Evolutionary conservation across 2,797 vertebrate genomes (phyloP).

Genomic region (Pseudopleuronectes americanus): DNA sequence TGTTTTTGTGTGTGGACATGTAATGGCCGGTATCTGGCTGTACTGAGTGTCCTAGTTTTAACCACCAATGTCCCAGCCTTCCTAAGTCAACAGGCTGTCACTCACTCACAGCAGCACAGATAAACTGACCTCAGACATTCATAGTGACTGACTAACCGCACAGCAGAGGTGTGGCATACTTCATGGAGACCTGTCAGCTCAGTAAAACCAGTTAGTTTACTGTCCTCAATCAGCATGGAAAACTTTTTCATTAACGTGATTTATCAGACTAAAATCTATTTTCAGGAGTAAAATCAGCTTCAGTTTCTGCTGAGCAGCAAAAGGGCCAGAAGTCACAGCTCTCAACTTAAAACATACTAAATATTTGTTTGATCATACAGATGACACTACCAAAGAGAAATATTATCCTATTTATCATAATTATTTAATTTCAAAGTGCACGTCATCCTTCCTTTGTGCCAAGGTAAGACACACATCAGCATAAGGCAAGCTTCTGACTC

Average conservation of each 20-base stretch:
- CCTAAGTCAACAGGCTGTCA: constrained; percentile 58
- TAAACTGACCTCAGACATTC: constrained; percentile 42
- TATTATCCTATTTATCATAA: background rate
- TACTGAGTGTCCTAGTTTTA: constrained; percentile 38
- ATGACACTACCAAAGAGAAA: background rate
- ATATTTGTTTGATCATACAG: background rate
- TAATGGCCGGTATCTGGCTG: background rate
- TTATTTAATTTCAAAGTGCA: background rate
- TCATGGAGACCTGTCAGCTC: constrained; percentile 39
- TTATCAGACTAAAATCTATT: background rate
- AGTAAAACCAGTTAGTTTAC: constrained; percentile 64
- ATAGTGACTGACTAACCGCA: constrained; percentile 42
- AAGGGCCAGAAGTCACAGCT: background rate
- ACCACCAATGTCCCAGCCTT: constrained; percentile 28
- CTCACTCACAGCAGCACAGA: constrained; percentile 26
- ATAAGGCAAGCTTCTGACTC: too few species aligned
- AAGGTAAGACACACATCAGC: background rate
- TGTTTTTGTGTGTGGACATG: constrained; percentile 8
- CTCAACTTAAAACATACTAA: background rate
- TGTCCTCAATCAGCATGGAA: constrained; percentile 4
- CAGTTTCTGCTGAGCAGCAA: background rate
- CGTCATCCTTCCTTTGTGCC: background rate
- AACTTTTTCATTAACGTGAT: background rate
- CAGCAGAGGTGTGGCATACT: constrained; percentile 49
- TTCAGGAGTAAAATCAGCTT: background rate